Evolutionary conservation across 2,113 vertebrate species (phyloP).

Genomic region (Rynchops niger): DNA sequence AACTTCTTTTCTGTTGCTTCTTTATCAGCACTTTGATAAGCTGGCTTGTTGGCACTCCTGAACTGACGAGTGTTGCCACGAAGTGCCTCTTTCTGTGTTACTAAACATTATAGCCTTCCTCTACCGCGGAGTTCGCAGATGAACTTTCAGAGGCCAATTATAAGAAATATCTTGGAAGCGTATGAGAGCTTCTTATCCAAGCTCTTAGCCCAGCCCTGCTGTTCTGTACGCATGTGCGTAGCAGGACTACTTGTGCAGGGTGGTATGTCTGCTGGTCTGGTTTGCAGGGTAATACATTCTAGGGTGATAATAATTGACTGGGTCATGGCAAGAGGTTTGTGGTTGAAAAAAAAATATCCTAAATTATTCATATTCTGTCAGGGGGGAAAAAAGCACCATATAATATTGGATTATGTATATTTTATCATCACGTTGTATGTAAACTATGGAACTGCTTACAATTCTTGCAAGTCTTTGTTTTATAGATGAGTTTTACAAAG

Average conservation of each 20-base stretch:
- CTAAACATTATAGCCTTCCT: constrained; percentile 21
- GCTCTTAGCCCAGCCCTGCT: not conserved
- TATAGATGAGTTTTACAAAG: constrained; percentile 60
- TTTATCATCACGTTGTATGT: constrained; percentile 50
- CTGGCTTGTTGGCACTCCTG: not conserved
- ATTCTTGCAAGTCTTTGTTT: constrained; percentile 57
- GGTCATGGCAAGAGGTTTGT: constrained; percentile 24
- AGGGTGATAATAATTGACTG: not conserved
- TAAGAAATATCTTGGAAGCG: constrained; percentile 36
- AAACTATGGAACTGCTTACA: constrained; percentile 33
- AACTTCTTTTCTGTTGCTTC: not conserved
- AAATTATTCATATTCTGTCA: constrained; percentile 22
- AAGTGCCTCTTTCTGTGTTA: not conserved
- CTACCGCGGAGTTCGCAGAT: constrained; percentile 1
- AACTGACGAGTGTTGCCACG: not conserved
- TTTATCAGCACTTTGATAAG: constrained; percentile 26
- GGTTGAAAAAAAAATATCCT: constrained; percentile 30
- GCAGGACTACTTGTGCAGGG: not conserved
- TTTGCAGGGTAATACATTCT: not conserved
- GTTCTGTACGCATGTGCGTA: accelerated
- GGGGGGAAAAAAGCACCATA: not conserved
- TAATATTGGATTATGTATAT: constrained; percentile 63
- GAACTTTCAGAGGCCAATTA: not conserved
- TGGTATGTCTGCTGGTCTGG: not conserved
- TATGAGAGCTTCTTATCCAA: constrained; percentile 48